Evolutionary conservation across 2,797 vertebrate genomes (phyloP), one percentile per base, ranked within the genome.

Genomic region (Halcyon chelicuti): DNA sequence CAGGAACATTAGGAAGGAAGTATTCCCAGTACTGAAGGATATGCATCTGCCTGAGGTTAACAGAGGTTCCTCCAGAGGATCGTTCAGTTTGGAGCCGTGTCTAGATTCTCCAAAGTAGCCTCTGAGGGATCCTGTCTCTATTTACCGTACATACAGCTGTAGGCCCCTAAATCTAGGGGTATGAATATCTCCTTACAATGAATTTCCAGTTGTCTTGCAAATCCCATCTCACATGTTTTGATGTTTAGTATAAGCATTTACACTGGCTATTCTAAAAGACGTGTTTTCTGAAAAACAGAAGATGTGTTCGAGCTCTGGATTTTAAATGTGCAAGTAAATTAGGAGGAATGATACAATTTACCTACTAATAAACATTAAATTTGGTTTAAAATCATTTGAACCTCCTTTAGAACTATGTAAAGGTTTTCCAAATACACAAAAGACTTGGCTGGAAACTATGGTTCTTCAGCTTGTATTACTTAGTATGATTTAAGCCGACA

Each of bases 391-490:
- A 35, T 35, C n/a, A 14, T 58, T 58, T 35, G 13, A 58, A 33
- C 55, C 55, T 58, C 21, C 55, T 23, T 58, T 35, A 58, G 55
- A 57, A 33, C n/a, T 33, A 33, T 20, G 57, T 73, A 74, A 73
- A 74, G 66, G 46, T 93, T 84, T 91, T 88, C 71, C 55, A 86
- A 89, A 91, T 47, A 62, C 63, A 88, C 54, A 93, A 90, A 88
- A 75, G 82, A n/a, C 51, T 86, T 95, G 49, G 47, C 87, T 94
- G 66, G 66, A 93, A 92, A 74, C 71, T 75, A 18, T 42, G 51
- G 47, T 29, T 91, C 60, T 76, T 90, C 54, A 76, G 40, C 47
- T 81, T 87, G 29, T 92, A 55, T 54, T 94, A 47, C 70, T 86
- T 91, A 51, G 75, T 37, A 15, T 8, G 28, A 89, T 47, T 96